Evolutionary conservation across 2,797 vertebrate genomes (phyloP).

Genomic region (Lacerta viridis): DNA sequence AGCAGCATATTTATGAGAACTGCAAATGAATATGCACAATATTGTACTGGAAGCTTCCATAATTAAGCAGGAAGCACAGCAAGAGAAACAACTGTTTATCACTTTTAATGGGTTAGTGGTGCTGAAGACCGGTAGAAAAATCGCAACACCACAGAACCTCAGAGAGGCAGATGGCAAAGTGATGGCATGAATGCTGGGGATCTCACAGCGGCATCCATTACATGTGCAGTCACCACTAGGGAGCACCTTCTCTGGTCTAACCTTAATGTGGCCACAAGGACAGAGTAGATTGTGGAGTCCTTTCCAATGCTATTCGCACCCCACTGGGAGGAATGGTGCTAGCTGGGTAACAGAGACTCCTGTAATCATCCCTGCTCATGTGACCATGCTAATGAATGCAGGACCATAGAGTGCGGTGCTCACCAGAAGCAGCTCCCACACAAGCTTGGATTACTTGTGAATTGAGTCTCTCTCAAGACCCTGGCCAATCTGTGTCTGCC

Average conservation of each 20-base stretch:
- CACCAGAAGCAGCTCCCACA: too few relatives aligned
- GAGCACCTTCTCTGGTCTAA: too few relatives aligned
- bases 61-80: slow-evolving; percentile 6
- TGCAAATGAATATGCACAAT: background rate
- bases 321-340: too few relatives aligned
- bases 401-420: background rate
- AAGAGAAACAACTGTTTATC: slow-evolving; percentile 19
- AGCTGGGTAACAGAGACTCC: background rate
- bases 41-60: background rate
- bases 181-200: too few relatives aligned
- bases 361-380: background rate
- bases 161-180: background rate
- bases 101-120: background rate
- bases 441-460: background rate
- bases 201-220: too few relatives aligned
- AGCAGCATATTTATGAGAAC: slow-evolving; percentile 43
- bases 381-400: background rate
- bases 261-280: too few relatives aligned
- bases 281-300: too few relatives aligned
- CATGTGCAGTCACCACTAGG: too few relatives aligned
- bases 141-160: background rate
- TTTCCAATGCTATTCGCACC: background rate
- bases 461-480: background rate
- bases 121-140: slow-evolving; percentile 20
- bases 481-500: background rate